Percentiles rank a stretch among this genome's conserved stretches.
phyloP scores from a whole-genome alignment of 1,140 invertebrate genomes.

The Helicoverpa zea region DNA sequence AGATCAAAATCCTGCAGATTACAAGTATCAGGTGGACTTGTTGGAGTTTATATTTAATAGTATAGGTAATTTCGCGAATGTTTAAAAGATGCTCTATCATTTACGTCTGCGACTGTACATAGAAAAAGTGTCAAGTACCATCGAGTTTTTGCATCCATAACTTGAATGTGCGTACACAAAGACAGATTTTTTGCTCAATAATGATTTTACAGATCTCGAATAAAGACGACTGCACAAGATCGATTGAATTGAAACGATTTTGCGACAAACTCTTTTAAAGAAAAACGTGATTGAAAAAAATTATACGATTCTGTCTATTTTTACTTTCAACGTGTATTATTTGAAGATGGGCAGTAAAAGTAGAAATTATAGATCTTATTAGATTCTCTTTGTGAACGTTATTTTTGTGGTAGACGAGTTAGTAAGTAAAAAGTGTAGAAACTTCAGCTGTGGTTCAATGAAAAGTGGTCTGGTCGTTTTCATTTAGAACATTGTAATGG shows the following conservation, averaged over 20 bases:
- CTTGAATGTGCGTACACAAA: slow-evolving; percentile 32
- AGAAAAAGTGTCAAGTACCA: slow-evolving; percentile 32
- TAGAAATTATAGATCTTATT: slow-evolving; percentile 1
- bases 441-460: background rate
- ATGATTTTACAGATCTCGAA: slow-evolving; percentile 22
- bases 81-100: too few relatives aligned
- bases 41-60: too few relatives aligned
- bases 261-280: background rate
- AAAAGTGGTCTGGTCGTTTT: background rate
- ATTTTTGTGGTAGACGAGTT: background rate
- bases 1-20: too few relatives aligned
- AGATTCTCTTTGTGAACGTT: background rate
- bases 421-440: background rate
- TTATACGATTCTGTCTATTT: slow-evolving; percentile 15
- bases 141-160: slow-evolving; percentile 6
- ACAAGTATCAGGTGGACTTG: too few relatives aligned
- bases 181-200: slow-evolving; percentile 19
- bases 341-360: background rate
- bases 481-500: background rate
- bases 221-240: slow-evolving; percentile 31
- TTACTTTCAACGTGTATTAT: slow-evolving; percentile 10
- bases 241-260: slow-evolving; percentile 39
- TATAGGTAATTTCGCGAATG: too few relatives aligned
- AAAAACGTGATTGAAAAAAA: slow-evolving; percentile 23
- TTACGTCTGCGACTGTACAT: background rate